Evolutionary conservation across 2,113 vertebrate species (phyloP), one percentile per base, ranked within the genome.

Genomic region (Epinephelus fuscoguttatus): DNA sequence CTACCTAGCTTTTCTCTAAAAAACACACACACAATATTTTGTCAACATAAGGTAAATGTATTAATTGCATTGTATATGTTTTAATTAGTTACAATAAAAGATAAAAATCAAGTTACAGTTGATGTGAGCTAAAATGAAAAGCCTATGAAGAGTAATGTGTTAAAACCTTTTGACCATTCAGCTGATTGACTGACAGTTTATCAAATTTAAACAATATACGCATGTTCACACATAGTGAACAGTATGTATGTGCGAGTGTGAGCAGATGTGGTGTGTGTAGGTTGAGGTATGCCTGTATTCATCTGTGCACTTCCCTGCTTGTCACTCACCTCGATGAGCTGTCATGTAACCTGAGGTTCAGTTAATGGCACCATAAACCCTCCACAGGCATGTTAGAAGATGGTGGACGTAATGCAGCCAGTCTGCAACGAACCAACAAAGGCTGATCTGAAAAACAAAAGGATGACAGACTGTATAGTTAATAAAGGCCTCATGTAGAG

Each of bases 241-340:
- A 50, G 49, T 50, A 17, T 50, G 49, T 37, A 33, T 75, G 12
- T 70, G 9, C 50, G 19, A 21, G 30, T 50, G 40, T 61, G 52
- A 12, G 21, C 19, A n/a, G 27, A 18, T 21, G 6, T 52, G 69
- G 50, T 52, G 27, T 25, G n/a, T 70, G 37, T 23, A 33, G 55
- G 53, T 40, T 23, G 37, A 17, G 64, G 61, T 45, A 53, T 25
- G 21, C 33, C 59, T 42, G 45, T 33, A 61, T 72, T 68, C 2
- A 4, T 49, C 71, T 59, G 67, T 55, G 13, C 27, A 70, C 33
- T 14, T 50, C 30, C 21, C 60, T 63, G 45, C 70, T 42, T 86
- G 84, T 70, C 84, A 78, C 40, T 70, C 64, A 74, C 50, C 10
- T n/a, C 72, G 67, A 84, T 56, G 57, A 77, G 77, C 61, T 53